Evolutionary conservation across 2,113 vertebrate genomes (phyloP), one percentile per base, ranked within the genome.

Genomic region (Oncorhynchus tshawytscha): DNA sequence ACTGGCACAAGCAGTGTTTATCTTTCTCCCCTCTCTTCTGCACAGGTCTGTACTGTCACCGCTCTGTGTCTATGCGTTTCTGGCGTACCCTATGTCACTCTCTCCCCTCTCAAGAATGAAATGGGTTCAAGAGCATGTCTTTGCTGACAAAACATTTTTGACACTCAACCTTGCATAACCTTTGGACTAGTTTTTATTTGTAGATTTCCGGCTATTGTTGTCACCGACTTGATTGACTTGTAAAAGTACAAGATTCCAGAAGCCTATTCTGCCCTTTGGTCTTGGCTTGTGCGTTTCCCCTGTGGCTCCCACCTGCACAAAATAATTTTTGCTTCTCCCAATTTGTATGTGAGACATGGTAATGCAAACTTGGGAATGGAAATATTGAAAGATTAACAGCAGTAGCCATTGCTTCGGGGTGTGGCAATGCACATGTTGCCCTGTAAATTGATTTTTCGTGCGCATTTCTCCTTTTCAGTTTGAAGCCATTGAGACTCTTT

Each of bases 1-100:
- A 88, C 90, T 92, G 90, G 88, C 88, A 89, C 85, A 71, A 81
- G 78, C 83, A 87, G 81, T 93, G 92, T 94, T 93, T 94, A 91
- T 89, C 85, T 90, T 92, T 88, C 78, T 83, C 82, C 66, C 11
- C 45, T 51, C 82, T 70, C 69, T 69, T 67, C 45, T 75, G 57
- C 83, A 86, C 83, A 88, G 86, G 87, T 90, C 83, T 72, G 77
- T 65, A 59, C 78, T 81, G 78, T 87, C 81, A 68, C 20, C 16
- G 25, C 75, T 74, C 29, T 12, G 16, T 45, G 16, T 64, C 77
- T 66, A 68, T 72, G 45, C 82, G 71, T 73, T 69, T 78, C 39
- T 45, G 20, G 75, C 75, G 81, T 70, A 57, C 54, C 25, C 59
- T 49, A 31, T 71, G 57, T 60, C 57, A 60, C 20, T 11, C 54